A percentile compares a stretch with the other conserved stretches of the same genome.
Conservation (phyloP, 2,888 invertebrate genomes). For the Scaptomyza polygonia region DNA sequence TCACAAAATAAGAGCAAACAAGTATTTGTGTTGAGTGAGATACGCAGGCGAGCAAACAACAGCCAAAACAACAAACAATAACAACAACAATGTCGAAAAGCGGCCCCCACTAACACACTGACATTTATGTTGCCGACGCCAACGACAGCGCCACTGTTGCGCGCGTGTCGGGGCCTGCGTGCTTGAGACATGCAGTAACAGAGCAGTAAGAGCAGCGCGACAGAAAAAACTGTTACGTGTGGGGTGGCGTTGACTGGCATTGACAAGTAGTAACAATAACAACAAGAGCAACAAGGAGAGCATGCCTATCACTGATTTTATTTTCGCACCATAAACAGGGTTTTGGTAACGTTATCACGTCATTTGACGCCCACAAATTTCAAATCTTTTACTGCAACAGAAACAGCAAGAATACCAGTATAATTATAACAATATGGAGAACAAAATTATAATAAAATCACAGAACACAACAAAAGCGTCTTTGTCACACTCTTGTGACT, state of each 20-base stretch:
- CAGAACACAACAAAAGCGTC: constrained; percentile 39
- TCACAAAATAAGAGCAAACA: constrained; percentile 48
- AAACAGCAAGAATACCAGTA: constrained; percentile 3
- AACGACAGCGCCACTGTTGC: constrained; percentile 47
- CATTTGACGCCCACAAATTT: constrained; percentile 60
- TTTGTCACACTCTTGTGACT: constrained; percentile 53
- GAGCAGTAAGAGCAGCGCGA: constrained; percentile 45
- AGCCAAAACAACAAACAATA: constrained; percentile 22
- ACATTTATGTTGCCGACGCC: constrained; percentile 57
- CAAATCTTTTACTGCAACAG: constrained; percentile 21
- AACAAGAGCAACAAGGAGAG: constrained; percentile 16
- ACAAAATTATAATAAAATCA: constrained; percentile 39
- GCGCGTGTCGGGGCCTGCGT: constrained; percentile 70
- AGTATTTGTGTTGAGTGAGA: constrained; percentile 55
- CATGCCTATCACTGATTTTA: constrained; percentile 56
- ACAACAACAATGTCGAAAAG: constrained; percentile 25
- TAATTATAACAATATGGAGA: constrained; percentile 22
- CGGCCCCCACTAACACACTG: constrained; percentile 66
- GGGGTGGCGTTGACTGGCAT: constrained; percentile 52
- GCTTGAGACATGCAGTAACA: constrained; percentile 57
- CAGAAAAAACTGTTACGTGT: constrained; percentile 50
- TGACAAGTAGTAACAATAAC: constrained; percentile 31
- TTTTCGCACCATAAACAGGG: constrained; percentile 41
- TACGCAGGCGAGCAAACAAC: constrained; percentile 41
- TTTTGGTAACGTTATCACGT: constrained; percentile 46